Evolutionary conservation across 2,113 vertebrate genomes (phyloP), one percentile per base, ranked within the genome.

Genomic region (Dolichallabes microphthalmus): DNA sequence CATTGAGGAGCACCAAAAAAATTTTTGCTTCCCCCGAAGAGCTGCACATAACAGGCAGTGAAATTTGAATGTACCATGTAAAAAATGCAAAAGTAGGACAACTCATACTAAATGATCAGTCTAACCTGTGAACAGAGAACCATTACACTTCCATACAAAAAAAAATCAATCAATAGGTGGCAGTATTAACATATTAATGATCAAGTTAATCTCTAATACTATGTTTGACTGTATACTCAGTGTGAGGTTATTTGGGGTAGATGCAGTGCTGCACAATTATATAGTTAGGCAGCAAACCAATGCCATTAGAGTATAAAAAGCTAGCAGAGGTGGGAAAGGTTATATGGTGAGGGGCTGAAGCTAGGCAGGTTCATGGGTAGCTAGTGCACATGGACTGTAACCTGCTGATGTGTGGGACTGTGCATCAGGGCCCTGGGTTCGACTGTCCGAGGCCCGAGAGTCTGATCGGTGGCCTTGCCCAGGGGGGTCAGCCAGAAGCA

Each of bases 401-500:
- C 98, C 98, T 99, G 97, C 91, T 90, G 89, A 87, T 73, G 90
- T 94, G 86, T 92, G 91, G 87, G 92, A 90, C 93, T 92, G 94
- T 73, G 95, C 88, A 89, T 94, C 93, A 27, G 86, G 75, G 89
- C 94, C 94, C 93, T 89, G 89, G 58, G 92, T 88, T 94, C 89
- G 91, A 92, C 89, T 92, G 91, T 92, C 83, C 92, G 90, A 30
- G 25, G 95, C 91, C 91, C 93, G 94, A 79, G 93, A 27, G 20
- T 94, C 83, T 88, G 92, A 89, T 9, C 87, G 94, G 91, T 94
- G 96, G 91, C 95, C 96, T 94, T 94, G 95, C 95, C 96, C 96
- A 87, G 97, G 97, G 90, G 97, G 97, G 91, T 98, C 96, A 75
- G 96, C 95, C 95, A 97, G 95, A 91, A 96, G 96, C 88, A 99